Evolutionary conservation across 2,797 vertebrate genomes (phyloP).

Genomic region (Cottoperca gobio): DNA sequence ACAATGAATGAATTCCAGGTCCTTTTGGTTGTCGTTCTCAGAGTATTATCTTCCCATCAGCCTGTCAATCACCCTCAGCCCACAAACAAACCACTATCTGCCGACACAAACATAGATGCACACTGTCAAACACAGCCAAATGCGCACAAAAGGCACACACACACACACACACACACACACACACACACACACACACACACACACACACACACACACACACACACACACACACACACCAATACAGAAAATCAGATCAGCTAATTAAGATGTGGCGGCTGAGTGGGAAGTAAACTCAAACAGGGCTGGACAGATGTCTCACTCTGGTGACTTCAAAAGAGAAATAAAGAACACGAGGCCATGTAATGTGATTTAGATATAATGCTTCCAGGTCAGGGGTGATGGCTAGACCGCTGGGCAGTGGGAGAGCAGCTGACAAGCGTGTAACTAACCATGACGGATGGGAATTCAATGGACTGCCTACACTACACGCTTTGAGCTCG

Average conservation of each 20-base stretch:
- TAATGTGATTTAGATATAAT: slow-evolving; percentile 89
- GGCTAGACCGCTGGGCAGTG: slow-evolving; percentile 80
- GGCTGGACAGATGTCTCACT: slow-evolving; percentile 86
- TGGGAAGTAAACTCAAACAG: slow-evolving; percentile 80
- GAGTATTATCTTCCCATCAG: slow-evolving; percentile 80
- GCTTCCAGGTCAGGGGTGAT: slow-evolving; percentile 87
- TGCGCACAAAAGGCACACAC: slow-evolving; percentile 22
- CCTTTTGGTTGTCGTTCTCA: slow-evolving; percentile 70
- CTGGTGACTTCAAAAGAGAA: slow-evolving; percentile 81
- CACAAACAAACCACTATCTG: slow-evolving; percentile 68
- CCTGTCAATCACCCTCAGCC: slow-evolving; percentile 72
- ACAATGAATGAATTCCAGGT: slow-evolving; percentile 78
- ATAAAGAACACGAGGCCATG: slow-evolving; percentile 81
- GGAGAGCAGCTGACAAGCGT: slow-evolving; percentile 86
- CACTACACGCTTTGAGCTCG: slow-evolving; percentile 69
- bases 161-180: slow-evolving; percentile 11
- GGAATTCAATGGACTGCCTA: slow-evolving; percentile 85
- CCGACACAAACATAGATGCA: slow-evolving; percentile 48
- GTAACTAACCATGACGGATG: slow-evolving; percentile 89
- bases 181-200: slow-evolving; percentile 5
- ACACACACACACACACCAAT: slow-evolving; percentile 8
- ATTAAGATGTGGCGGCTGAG: slow-evolving; percentile 79
- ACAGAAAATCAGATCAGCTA: slow-evolving; percentile 82
- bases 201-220: slow-evolving; percentile 8
- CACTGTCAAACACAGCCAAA: slow-evolving; percentile 42